Evolutionary conservation across 2,113 vertebrate species (phyloP), one percentile per base, ranked within the genome.

Genomic region (Prochilodus magdalenae): DNA sequence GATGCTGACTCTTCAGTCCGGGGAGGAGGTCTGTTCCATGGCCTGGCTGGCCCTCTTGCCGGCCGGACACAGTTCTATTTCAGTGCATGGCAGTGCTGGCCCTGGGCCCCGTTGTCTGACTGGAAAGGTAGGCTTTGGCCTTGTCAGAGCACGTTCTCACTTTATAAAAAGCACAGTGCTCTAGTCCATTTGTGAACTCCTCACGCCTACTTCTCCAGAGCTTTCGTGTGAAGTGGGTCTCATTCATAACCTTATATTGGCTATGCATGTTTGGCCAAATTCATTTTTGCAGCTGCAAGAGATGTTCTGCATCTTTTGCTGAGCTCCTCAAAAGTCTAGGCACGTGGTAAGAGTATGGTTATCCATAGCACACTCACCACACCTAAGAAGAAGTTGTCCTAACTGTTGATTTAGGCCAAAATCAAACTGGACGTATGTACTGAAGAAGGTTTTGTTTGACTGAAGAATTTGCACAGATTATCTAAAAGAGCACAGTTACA

Each of bases 21-120:
- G 86, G 94, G 85, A 94, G 93, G 94, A 95, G 95, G 91, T 95
- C 94, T 97, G 96, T 91, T 92, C 86, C 75, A 87, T 96, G 96
- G 94, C 97, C 94, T 85, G 81, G 89, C 88, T 95, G 94, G 93
- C 94, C 95, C 87, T 82, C 67, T 27, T 90, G 83, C 87, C 79
- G 82, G 53, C 89, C 89, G 91, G 93, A 95, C 94, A 84, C 73
- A 22, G 11, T 6, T 60, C 88, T 89, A 90, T 90, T 93, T 91
- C 79, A 90, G 86, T 87, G 47, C 75, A 29, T 24, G 77, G n/a
- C 8, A 62, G 26, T 81, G 62, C 75, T 90, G 86, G 83, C 80
- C 53, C 33, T 60, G 30, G 77, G 77, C 86, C 30, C 51, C 13
- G 10, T 16, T 77, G 71, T 84, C 49, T 75, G 84, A 73, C n/a